Base-by-base conservation (phyloP, 2,888 invertebrate species). In the Drosophila ustulata region DNA sequence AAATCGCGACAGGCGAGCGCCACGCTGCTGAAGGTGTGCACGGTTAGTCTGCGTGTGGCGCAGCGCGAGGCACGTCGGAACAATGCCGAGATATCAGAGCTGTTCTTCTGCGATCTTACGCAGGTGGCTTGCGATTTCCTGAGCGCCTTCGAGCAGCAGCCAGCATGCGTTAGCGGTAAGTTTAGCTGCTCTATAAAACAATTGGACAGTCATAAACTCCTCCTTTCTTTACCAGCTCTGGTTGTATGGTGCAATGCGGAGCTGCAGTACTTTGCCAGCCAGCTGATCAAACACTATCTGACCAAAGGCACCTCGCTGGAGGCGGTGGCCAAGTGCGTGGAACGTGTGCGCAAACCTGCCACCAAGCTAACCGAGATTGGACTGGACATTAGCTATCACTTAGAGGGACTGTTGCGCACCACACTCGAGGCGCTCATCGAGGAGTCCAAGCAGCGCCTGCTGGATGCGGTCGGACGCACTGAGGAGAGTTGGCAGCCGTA, bases 221-320 rank as follows among this genome's bases (percentile, higher is more conserved):
- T 18, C 39, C n/a, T 49, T 26, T 43, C 3, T 51, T 11, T n/a
- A 6, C 2, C 51, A 95, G 96, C 96, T 59, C 96, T 98, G 78
- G 95, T 98, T 71, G 96, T 98, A 4, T 99, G 99, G 99, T 96
- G 97, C 76, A 97, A 97, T 88, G 94, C 95, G 75, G 97, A 97
- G 93, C 93, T 97, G 64, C 95, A 95, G 83, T 94, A 96, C 83
- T 94, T 97, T 89, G 96, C 96, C 82, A 95, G 95, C 79, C 96
- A 97, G 92, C 94, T 97, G 82, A 95, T 96, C 56, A 96, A 97
- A 89, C 97, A 98, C 92, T 96, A 98, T 52, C 97, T 98, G 90
- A 96, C 96, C 79, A 97, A 97, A 5, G 98, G 98, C 92, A 96
- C 97, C 59, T 95, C 96, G 7, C 93, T 98, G 83, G 96, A 96